These are phyloP conservation scores for Drosophila ezoana DNA, from an alignment of 2,888 invertebrate species.

Conservation along the genomic window DNA sequence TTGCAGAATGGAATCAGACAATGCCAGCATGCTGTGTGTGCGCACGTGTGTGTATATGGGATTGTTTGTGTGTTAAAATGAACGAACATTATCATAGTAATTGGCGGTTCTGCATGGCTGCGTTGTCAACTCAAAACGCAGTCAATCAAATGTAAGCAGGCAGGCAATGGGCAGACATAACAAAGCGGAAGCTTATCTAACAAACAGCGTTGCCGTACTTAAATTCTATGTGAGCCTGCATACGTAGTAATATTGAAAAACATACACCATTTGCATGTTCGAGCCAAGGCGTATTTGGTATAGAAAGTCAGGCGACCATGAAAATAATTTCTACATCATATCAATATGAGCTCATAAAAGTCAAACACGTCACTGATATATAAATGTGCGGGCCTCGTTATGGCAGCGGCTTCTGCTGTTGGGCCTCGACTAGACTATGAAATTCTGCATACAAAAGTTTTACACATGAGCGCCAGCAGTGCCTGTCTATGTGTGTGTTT, in stretches of 20 bases:
- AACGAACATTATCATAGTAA: constrained; percentile 59
- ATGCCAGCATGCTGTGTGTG: constrained; percentile 40
- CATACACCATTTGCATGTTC: constrained; percentile 59
- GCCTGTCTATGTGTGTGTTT: constrained; percentile 3
- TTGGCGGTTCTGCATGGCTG: constrained; percentile 57
- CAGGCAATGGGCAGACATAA: constrained; percentile 53
- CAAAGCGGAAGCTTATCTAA: constrained; percentile 75
- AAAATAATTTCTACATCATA: constrained; percentile 72
- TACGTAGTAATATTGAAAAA: neutral
- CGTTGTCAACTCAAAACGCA: constrained; percentile 53
- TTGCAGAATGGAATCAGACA: constrained; percentile 55
- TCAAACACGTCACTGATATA: constrained; percentile 66
- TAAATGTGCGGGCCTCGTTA: constrained; percentile 41
- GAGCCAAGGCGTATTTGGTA: constrained; percentile 13
- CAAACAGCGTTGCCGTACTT: constrained; percentile 29
- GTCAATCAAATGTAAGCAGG: constrained; percentile 77
- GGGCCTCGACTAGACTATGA: constrained; percentile 29
- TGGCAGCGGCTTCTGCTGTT: constrained; percentile 9
- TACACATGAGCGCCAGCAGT: constrained; percentile 62
- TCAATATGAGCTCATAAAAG: constrained; percentile 70
- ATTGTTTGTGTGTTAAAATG: constrained; percentile 35
- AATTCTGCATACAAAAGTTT: constrained; percentile 69
- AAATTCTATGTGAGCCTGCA: constrained; percentile 34
- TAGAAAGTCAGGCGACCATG: constrained; percentile 71
- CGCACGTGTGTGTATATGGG: constrained; percentile 8